Evolutionary conservation across 2,113 vertebrate species (phyloP).

Genomic region (Gracilinanus agilis): DNA sequence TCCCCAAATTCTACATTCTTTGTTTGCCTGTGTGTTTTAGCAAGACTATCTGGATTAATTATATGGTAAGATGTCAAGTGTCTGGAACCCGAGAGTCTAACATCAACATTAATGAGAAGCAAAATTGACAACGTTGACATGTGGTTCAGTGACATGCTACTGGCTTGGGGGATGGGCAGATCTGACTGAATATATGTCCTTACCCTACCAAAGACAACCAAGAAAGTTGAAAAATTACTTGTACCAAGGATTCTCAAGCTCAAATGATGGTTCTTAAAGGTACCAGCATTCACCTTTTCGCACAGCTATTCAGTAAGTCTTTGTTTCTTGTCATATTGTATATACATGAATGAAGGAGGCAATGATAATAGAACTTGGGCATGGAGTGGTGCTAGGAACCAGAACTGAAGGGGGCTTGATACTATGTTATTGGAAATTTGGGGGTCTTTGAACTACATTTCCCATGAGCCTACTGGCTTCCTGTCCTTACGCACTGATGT

Average conservation of each 20-base stretch:
- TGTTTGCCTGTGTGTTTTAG: constrained; percentile 35
- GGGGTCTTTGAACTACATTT: too few relatives aligned
- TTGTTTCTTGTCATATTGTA: neutral
- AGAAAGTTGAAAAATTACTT: neutral
- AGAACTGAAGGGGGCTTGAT: neutral
- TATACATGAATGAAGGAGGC: neutral
- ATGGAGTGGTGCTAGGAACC: neutral
- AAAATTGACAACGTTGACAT: constrained; percentile 39
- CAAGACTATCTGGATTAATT: constrained; percentile 40
- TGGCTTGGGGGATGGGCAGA: neutral
- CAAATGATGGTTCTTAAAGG: neutral
- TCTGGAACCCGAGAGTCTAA: neutral
- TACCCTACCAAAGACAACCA: neutral
- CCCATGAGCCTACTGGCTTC: too few relatives aligned
- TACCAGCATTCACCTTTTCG: neutral
- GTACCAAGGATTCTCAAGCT: neutral
- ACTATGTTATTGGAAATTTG: too few relatives aligned
- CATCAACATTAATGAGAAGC: constrained; percentile 21
- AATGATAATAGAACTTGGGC: neutral
- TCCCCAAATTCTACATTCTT: constrained; percentile 33
- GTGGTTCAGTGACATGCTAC: neutral
- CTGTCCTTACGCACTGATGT: too few relatives aligned
- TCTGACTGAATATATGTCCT: neutral
- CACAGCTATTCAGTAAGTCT: neutral
- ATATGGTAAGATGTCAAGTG: constrained; percentile 27